A percentile compares a stretch with the other conserved stretches of the same genome.
Evolutionary conservation across 2,797 vertebrate species (phyloP).

Genomic region (Phataginus tetradactyla): DNA sequence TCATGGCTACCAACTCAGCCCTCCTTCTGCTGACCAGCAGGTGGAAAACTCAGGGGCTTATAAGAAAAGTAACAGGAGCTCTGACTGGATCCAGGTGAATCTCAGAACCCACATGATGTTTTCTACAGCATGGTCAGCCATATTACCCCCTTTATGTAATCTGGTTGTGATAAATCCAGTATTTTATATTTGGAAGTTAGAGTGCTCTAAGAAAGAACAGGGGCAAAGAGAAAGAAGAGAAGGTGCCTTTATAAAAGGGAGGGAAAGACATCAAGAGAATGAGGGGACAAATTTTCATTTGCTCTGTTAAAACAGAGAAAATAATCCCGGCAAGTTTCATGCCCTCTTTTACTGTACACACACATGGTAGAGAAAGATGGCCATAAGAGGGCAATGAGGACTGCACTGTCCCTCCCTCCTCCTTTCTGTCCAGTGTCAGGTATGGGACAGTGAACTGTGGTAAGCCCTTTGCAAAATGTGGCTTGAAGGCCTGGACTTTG

Average conservation of each 20-base stretch:
- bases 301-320: slow-evolving; percentile 4
- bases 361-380: background rate
- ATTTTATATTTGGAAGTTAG: background rate
- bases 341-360: background rate
- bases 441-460: background rate
- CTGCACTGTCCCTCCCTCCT: background rate
- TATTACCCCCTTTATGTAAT: background rate
- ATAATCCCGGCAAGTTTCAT: background rate
- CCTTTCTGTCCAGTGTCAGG: background rate
- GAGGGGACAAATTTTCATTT: background rate
- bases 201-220: background rate
- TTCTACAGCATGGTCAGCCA: background rate
- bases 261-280: background rate
- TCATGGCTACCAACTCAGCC: background rate
- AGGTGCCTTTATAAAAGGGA: background rate
- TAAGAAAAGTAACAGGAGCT: background rate
- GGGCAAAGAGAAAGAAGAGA: background rate
- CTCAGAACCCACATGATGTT: background rate
- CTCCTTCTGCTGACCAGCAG: background rate
- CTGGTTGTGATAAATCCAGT: background rate
- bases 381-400: background rate
- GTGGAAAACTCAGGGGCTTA: background rate
- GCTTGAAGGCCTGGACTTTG: background rate
- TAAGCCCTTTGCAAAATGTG: background rate
- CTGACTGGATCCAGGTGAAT: background rate